A percentile compares a stretch with the other conserved stretches of the same genome.
Conservation (phyloP, 2,888 invertebrate genomes). For the Sipunculus nudus region DNA sequence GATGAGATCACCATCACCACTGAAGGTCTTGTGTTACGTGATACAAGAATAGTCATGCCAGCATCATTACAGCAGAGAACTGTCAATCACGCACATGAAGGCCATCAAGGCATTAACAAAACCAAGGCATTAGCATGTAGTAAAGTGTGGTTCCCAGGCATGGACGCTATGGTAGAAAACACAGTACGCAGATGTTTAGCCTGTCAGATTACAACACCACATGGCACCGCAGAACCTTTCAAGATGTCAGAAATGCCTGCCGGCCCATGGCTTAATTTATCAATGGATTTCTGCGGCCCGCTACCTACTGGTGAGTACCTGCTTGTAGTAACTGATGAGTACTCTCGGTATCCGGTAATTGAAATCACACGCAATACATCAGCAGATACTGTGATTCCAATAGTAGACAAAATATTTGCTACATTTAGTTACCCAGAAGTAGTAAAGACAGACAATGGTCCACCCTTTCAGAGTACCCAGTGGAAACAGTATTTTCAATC, state of each 20-base stretch:
- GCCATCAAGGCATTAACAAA: constrained; percentile 38
- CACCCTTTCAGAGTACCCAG: constrained; percentile 30
- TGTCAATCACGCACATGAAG: constrained; percentile 36
- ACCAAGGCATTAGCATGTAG: constrained; percentile 37
- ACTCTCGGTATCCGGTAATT: constrained; percentile 30
- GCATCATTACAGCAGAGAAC: constrained; percentile 19
- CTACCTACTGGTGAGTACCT: constrained; percentile 6
- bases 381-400: constrained; percentile 22
- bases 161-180: constrained; percentile 21
- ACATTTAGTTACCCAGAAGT: constrained; percentile 29
- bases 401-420: constrained; percentile 29
- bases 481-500: constrained; percentile 29
- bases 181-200: constrained; percentile 18
- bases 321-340: not conserved
- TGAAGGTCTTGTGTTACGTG: not conserved
- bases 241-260: not conserved
- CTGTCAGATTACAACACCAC: constrained; percentile 18
- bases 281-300: constrained; percentile 21
- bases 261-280: constrained; percentile 16
- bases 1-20: not conserved
- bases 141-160: constrained; percentile 38
- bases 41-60: constrained; percentile 17
- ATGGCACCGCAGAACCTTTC: not conserved
- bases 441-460: constrained; percentile 38
- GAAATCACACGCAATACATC: constrained; percentile 21